phyloP scores from a whole-genome alignment of 2,888 invertebrate species.

The Tetropium fuscum region DNA sequence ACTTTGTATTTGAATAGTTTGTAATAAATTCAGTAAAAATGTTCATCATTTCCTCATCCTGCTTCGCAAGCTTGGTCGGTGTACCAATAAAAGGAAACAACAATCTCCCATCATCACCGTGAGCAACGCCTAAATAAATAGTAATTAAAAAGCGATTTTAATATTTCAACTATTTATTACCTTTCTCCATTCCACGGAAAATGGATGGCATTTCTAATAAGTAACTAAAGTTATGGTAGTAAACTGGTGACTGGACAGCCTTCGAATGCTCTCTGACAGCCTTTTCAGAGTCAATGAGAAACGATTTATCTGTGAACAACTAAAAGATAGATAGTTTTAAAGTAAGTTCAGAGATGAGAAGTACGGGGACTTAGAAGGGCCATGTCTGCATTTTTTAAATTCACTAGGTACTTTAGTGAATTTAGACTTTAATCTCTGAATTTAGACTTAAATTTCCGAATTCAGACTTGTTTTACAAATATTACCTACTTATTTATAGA shows the following conservation, averaged over 20 bases:
- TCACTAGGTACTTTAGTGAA: too few relatives aligned
- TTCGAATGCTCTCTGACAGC: conserved; percentile 51
- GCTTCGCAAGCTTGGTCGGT: conserved; percentile 30
- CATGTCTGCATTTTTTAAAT: too few relatives aligned
- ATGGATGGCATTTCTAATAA: conserved; percentile 37
- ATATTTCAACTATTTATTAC: conserved; percentile 7
- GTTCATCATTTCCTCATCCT: conserved; percentile 52
- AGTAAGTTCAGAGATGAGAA: too few relatives aligned
- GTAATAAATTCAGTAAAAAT: conserved; percentile 48
- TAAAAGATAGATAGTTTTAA: conserved; percentile 50
- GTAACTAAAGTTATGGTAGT: conserved; percentile 49
- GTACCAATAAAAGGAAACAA: conserved; percentile 41
- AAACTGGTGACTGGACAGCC: conserved; percentile 49
- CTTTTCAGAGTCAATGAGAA: conserved; percentile 60
- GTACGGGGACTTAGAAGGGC: too few relatives aligned
- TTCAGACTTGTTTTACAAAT: too few relatives aligned
- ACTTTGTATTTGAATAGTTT: conserved; percentile 48
- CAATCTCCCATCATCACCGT: conserved; percentile 48
- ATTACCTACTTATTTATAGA: too few relatives aligned
- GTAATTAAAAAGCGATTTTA: not conserved
- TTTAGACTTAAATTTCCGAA: too few relatives aligned
- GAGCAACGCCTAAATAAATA: conserved; percentile 44
- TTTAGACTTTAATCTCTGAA: too few relatives aligned
- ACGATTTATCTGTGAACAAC: conserved; percentile 74
- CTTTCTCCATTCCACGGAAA: conserved; percentile 36